Evolutionary conservation across 1,140 invertebrate genomes (phyloP).

Genomic region (Caenorhabditis remanei): DNA sequence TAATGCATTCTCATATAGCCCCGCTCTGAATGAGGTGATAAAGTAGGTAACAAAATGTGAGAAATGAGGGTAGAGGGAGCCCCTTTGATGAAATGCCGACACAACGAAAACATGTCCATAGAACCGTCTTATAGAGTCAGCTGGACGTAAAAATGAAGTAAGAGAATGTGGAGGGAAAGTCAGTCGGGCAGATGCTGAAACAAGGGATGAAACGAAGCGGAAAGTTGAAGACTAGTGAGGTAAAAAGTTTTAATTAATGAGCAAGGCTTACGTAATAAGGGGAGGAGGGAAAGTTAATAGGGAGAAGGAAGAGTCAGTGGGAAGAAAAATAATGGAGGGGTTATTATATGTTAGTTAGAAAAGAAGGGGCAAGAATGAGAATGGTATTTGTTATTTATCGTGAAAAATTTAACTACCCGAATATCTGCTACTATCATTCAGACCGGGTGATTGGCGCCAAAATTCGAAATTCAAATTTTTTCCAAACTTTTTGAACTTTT

Average conservation of each 20-base stretch:
- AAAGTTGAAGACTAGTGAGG: slow-evolving; percentile 40
- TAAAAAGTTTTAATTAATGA: slow-evolving; percentile 57
- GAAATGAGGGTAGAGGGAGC: background rate
- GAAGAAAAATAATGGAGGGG: background rate
- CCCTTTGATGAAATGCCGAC: slow-evolving; percentile 16
- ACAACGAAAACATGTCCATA: too few relatives aligned
- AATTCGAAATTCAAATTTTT: too few relatives aligned
- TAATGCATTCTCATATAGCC: background rate
- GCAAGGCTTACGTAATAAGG: background rate
- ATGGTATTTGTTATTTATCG: too few relatives aligned
- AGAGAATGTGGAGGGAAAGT: background rate
- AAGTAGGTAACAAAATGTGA: slow-evolving; percentile 54
- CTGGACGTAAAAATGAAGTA: background rate
- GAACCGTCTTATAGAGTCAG: too few relatives aligned
- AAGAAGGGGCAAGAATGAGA: too few relatives aligned
- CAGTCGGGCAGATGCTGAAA: background rate
- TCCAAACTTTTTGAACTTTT: too few relatives aligned
- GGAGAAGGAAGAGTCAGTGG: background rate
- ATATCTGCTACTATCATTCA: too few relatives aligned
- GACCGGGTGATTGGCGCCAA: too few relatives aligned
- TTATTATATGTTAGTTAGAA: too few relatives aligned
- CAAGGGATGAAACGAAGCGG: slow-evolving; percentile 10
- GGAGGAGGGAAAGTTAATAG: background rate
- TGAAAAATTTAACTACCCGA: too few relatives aligned
- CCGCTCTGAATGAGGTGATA: slow-evolving; percentile 42